These are phyloP conservation scores for Limnodromus scolopaceus DNA, from an alignment of 2,797 vertebrate genomes.

Conservation along the genomic window DNA sequence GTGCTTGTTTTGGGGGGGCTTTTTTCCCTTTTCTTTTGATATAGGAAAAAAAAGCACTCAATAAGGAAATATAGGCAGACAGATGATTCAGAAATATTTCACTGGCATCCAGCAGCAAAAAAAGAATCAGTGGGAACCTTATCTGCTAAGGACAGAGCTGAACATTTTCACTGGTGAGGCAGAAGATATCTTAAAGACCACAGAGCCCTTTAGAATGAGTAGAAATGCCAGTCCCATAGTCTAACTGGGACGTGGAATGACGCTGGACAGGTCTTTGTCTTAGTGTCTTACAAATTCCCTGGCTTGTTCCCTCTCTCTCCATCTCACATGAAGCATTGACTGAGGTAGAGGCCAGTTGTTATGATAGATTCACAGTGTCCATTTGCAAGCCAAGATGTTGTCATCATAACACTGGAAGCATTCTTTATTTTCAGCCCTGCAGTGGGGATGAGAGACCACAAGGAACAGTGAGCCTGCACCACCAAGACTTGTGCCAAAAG, in stretches of 20 bases:
- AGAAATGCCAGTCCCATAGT: neutral
- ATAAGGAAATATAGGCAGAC: neutral
- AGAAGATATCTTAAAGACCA: neutral
- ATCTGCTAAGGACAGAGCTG: neutral
- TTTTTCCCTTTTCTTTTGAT: neutral
- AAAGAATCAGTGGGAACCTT: neutral
- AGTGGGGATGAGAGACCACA: neutral
- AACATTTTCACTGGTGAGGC: neutral
- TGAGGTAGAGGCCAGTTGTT: neutral
- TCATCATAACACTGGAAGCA: neutral
- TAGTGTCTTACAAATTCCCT: neutral
- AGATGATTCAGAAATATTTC: neutral
- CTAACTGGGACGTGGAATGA: neutral
- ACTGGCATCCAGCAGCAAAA: neutral
- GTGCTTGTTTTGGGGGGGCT: neutral
- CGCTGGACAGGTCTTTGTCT: neutral
- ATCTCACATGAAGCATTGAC: neutral
- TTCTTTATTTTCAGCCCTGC: neutral
- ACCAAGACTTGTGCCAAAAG: neutral
- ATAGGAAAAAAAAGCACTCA: accelerated
- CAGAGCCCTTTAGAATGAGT: neutral
- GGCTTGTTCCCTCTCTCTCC: neutral
- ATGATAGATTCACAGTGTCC: accelerated
- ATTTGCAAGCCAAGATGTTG: neutral
- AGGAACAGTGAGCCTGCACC: neutral